Base-by-base conservation (phyloP, 2,113 vertebrate species). In the Meleagris gallopavo region DNA sequence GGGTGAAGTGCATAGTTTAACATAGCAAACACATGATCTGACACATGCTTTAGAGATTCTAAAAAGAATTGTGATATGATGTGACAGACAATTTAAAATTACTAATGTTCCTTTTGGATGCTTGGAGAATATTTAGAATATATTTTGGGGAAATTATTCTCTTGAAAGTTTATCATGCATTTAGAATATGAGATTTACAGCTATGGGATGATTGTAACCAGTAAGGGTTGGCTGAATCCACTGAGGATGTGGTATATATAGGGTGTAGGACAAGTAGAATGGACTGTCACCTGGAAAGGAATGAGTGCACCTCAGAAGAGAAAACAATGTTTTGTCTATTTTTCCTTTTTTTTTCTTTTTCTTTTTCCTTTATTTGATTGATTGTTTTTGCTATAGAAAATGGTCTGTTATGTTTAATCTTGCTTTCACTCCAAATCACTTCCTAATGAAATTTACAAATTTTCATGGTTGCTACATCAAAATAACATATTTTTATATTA, bases 161-260 rank as follows among this genome's bases (percentile, higher is more conserved):
- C 57, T 46, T 29, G 1, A 1, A 29, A 38, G 2, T 36, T 94
- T 79, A 79, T 4, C 13, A 64, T 0, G 11, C 34, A 62, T 66
- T 57, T 48, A 22, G n/a, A 21, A 30, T 50, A 15, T 46, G 3
- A 43, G 3, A 85, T 61, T n/a, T 65, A 36, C 3, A 41, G 4
- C 6, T 52, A 10, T 15, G 3, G 2, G 0, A 16, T 65, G 13
- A 50, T 12, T 62, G 4, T 6, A 24, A 10, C 58, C 2, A 0
- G 76, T 76, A 54, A 54, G 52, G 4, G 12, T 25, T 64, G 13
- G 45, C 10, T 66, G 5, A 6, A 27, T 10, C 58, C 2, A 0
- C 72, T 76, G 69, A 41, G 13, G 3, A 14, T 16, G 3, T 16
- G 3, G 24, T 80, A 54, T 5, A 12, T 48, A 6, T 7, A 22